Conservation (phyloP, 2,113 vertebrate species). For the Amphiprion percula region DNA sequence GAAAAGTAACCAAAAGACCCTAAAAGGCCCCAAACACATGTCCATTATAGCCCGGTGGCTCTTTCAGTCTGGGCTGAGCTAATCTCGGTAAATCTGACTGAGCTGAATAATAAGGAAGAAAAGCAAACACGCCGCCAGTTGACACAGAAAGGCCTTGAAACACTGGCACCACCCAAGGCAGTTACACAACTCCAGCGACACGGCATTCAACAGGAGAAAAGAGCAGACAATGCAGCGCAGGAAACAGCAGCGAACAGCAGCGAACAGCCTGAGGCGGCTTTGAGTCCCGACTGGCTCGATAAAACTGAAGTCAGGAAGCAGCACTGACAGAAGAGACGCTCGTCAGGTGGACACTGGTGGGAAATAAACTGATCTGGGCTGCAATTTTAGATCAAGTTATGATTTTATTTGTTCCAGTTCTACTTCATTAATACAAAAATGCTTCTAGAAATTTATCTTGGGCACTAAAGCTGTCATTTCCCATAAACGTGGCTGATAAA, state of each 20-base stretch:
- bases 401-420: too few species aligned
- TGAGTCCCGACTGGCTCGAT: not conserved
- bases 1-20: not conserved
- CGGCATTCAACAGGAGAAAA: constrained; percentile 17
- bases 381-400: too few species aligned
- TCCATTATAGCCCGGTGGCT: not conserved
- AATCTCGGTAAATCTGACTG: constrained; percentile 17
- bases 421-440: too few species aligned
- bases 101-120: constrained; percentile 28
- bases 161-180: constrained; percentile 33
- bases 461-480: too few species aligned
- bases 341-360: not conserved
- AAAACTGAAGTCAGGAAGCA: not conserved
- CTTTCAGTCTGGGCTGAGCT: constrained; percentile 5
- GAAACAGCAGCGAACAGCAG: not conserved
- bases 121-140: not conserved
- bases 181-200: constrained; percentile 28
- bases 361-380: too few species aligned
- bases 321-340: too few species aligned
- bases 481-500: too few species aligned
- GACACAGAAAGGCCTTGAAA: constrained; percentile 34
- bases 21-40: not conserved
- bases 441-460: too few species aligned
- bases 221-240: constrained; percentile 1
- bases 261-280: not conserved